Evolutionary conservation across 2,797 vertebrate genomes (phyloP), one percentile per base, ranked within the genome.

Genomic region (Lagodon rhomboides): DNA sequence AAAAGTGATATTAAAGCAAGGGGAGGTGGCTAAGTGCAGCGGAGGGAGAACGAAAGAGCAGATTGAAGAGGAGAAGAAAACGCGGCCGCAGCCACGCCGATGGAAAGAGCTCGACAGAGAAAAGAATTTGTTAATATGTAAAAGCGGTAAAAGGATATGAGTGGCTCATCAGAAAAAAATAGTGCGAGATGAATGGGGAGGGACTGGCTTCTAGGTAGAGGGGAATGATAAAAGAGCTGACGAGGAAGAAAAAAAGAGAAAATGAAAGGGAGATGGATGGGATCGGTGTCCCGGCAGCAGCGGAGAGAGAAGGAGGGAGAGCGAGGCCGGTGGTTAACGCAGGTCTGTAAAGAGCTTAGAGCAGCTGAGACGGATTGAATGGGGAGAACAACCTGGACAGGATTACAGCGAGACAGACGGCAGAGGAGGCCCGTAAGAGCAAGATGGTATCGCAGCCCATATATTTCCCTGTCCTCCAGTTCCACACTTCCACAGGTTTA

Each of bases 341-440:
- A 67, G 72, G 79, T 84, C 83, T 85, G 87, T 94, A 92, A 94
- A 94, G 91, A 93, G 94, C 90, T 95, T 94, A 94, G 62, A 86
- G 86, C 87, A 82, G 92, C 90, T 94, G 93, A 95, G 92, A 87
- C 71, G 85, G 91, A 94, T 93, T 92, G 92, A 85, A 92, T 65
- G 81, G 80, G 80, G 77, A 77, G 88, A 88, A 93, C 92, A 93
- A 93, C 90, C 91, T 93, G 93, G 92, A 91, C 86, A 75, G 92
- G 93, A 94, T 95, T 95, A 95, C 56, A 80, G 46, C 12, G 47
- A 85, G 63, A 70, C 59, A 60, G 58, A 81, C 58, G 77, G 89
- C 75, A 66, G 77, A 72, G 68, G 68, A 71, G 54, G 77, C 59
- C 76, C 54, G 51, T 18, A 16, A 71, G 80, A 73, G 79, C 66